These are phyloP conservation scores for Steromphala cineraria DNA, from an alignment of 2,888 invertebrate genomes.

Conservation along the genomic window DNA sequence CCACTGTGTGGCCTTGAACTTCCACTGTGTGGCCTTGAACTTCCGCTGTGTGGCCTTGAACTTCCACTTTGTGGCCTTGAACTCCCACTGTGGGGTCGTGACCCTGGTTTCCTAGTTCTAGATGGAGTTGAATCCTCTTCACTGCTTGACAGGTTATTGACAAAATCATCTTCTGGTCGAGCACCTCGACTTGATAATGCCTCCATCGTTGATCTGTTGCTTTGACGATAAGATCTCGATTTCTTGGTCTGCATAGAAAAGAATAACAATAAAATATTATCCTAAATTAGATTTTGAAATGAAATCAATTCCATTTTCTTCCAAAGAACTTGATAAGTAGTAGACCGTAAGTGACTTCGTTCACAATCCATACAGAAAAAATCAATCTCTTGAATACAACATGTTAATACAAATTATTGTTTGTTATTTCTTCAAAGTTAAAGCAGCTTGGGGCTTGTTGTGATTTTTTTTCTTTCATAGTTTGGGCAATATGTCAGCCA, in stretches of 20 bases:
- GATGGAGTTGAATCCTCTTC: conserved; percentile 51
- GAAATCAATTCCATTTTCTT: not conserved
- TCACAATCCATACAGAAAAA: too few relatives aligned
- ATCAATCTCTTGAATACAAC: too few relatives aligned
- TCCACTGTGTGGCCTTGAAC: conserved; percentile 50
- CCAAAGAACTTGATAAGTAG: not conserved
- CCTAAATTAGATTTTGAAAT: not conserved
- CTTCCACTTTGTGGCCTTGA: too few relatives aligned
- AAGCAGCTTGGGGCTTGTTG: too few relatives aligned
- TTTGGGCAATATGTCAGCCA: too few relatives aligned
- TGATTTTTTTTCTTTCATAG: too few relatives aligned
- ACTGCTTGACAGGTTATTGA: conserved; percentile 52
- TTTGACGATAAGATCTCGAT: not conserved
- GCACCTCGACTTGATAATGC: conserved; percentile 51
- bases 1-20: conserved; percentile 49
- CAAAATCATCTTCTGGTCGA: conserved; percentile 65
- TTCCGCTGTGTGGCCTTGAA: conserved; percentile 56
- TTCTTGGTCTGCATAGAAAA: not conserved
- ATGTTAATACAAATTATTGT: too few relatives aligned
- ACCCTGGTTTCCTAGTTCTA: conserved; percentile 40
- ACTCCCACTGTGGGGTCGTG: conserved; percentile 53
- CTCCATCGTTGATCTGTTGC: not conserved
- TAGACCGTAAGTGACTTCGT: too few relatives aligned
- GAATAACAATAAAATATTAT: not conserved
- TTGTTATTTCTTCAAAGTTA: too few relatives aligned